These are phyloP conservation scores for Carpatolechia fugitivella DNA, from an alignment of 2,888 invertebrate species.

Conservation along the genomic window DNA sequence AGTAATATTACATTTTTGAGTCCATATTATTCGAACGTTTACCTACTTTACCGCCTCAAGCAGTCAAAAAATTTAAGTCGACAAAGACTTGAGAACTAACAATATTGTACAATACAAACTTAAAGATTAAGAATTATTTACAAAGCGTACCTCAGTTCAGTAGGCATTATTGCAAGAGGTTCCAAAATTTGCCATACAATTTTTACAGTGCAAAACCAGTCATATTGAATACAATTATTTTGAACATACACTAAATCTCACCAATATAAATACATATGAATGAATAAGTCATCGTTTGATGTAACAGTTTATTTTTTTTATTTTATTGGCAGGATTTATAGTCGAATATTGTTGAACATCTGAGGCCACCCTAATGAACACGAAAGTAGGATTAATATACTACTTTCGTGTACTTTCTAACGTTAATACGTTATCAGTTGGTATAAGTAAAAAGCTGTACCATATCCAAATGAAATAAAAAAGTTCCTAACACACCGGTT, in stretches of 20 bases:
- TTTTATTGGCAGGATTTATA: slow-evolving; percentile 22
- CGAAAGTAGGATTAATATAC: not conserved
- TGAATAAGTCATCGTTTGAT: not conserved
- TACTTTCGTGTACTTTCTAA: too few species aligned
- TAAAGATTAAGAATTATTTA: slow-evolving; percentile 70
- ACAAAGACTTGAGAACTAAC: slow-evolving; percentile 45
- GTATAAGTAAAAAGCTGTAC: too few species aligned
- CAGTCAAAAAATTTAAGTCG: slow-evolving; percentile 38
- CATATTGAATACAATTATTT: slow-evolving; percentile 29
- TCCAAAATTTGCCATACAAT: slow-evolving; percentile 45
- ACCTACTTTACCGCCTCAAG: slow-evolving; percentile 32
- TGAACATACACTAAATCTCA: not conserved
- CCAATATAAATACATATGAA: not conserved
- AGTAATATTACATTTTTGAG: slow-evolving; percentile 29
- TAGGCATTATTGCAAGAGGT: slow-evolving; percentile 46
- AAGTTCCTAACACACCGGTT: too few species aligned
- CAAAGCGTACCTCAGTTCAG: slow-evolving; percentile 58
- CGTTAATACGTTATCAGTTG: too few species aligned
- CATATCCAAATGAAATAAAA: too few species aligned
- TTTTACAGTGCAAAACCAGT: slow-evolving; percentile 45
- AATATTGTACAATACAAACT: slow-evolving; percentile 69
- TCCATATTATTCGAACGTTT: slow-evolving; percentile 28
- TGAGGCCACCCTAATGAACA: slow-evolving; percentile 45
- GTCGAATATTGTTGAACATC: slow-evolving; percentile 61
- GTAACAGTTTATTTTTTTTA: not conserved